Base-by-base conservation (phyloP, 2,113 vertebrate species). In the Rhodinocichla rosea region DNA sequence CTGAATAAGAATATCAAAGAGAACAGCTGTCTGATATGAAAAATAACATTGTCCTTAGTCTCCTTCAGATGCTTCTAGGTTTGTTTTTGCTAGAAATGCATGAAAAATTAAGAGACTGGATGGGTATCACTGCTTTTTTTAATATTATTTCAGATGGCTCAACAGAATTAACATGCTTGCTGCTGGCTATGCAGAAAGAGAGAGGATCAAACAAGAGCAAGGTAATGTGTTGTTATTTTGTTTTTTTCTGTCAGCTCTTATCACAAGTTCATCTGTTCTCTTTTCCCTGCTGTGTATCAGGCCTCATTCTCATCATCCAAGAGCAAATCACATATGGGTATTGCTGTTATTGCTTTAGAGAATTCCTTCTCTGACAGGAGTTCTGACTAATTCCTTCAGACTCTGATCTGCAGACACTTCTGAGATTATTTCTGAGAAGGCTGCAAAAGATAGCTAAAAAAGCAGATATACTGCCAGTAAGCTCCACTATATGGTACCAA, bases 141-240 rank as follows among this genome's bases (percentile, higher is more conserved):
- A 92, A 97, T 97, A n/a, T 96, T 96, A 93, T 98, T 98, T 96
- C 98, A 99, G 99, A 96, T 99, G 99, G 99, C 98, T 99, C 97
- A 99, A 99, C 96, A 98, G 99, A 97, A 98, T 99, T 96, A 99
- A 99, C 96, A 99, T 99, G 98, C 99, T 99, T 59, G 99, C 99
- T 96, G 98, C 99, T 80, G 98, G 99, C 85, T 99, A 98, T 97
- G 98, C 98, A n/a, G 99, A 99, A 97, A 98, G 98, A 98, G 99
- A 99, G 94, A 98, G 99, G 94, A 98, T 99, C 95, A 99, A 98
- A 87, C 99, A 99, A 97, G 99, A 99, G 95, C 99, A 99, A 98
- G 99, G 99, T 99, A 98, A 96, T 63, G 56, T 62, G 67, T 59
- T 95, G 67, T 63, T 88, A 71, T 87, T 88, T 92, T 75, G 71